These are phyloP conservation scores for Cyclophora albipunctata DNA, from an alignment of 2,888 invertebrate genomes.

Conservation along the genomic window DNA sequence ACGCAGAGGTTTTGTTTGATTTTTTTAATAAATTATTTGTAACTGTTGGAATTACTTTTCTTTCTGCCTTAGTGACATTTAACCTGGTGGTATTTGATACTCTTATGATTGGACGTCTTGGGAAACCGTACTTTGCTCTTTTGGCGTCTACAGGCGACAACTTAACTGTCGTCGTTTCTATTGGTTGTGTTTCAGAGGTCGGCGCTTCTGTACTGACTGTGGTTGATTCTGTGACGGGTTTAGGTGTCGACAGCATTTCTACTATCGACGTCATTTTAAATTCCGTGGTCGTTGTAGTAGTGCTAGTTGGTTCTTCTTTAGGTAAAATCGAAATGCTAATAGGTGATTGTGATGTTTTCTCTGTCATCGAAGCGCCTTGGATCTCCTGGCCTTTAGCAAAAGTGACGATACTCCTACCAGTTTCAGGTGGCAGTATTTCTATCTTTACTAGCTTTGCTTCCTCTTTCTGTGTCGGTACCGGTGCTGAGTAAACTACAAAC, in stretches of 20 bases:
- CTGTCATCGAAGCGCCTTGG: conserved; percentile 38
- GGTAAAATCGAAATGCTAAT: conserved; percentile 42
- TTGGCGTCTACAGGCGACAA: conserved; percentile 47
- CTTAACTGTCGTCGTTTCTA: conserved; percentile 50
- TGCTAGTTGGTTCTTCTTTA: conserved; percentile 21
- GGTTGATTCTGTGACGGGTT: conserved; percentile 27
- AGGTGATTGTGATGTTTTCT: conserved; percentile 42
- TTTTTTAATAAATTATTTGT: conserved; percentile 39
- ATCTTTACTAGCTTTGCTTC: conserved; percentile 48
- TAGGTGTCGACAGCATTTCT: conserved; percentile 26
- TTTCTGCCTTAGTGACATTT: conserved; percentile 15
- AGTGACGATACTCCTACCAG: conserved; percentile 48
- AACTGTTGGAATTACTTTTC: conserved; percentile 43
- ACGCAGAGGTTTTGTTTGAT: conserved; percentile 50
- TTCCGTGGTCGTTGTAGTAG: conserved; percentile 22
- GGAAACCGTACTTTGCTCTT: conserved; percentile 58
- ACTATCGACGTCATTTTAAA: conserved; percentile 23
- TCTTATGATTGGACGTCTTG: conserved; percentile 53
- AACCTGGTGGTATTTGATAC: conserved; percentile 46
- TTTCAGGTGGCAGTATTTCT: conserved; percentile 46
- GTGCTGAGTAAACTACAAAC: conserved; percentile 65
- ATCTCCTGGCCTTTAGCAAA: conserved; percentile 62
- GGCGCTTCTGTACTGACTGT: conserved; percentile 24
- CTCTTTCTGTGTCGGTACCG: conserved; percentile 45
- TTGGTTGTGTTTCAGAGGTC: conserved; percentile 39